Conservation (phyloP, 2,888 invertebrate species). For the Calliopum simillimum region DNA sequence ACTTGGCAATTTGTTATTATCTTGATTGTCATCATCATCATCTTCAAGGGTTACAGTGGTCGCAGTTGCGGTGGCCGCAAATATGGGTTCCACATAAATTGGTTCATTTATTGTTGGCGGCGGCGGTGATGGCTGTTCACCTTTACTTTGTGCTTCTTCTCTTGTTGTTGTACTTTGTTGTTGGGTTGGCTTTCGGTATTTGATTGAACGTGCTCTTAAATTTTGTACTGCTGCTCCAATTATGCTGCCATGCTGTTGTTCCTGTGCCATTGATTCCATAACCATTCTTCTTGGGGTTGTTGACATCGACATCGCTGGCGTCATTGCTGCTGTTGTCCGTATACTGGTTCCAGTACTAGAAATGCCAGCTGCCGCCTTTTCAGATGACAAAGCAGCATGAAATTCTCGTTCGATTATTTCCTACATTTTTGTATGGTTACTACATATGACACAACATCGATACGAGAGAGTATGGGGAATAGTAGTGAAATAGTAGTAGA, state of each 20-base stretch:
- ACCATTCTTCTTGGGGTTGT: not conserved
- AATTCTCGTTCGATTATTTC: slow-evolving; percentile 67
- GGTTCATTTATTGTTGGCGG: slow-evolving; percentile 31
- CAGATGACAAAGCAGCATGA: slow-evolving; percentile 66
- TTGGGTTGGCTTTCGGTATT: slow-evolving; percentile 48
- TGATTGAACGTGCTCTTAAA: slow-evolving; percentile 59
- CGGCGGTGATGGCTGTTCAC: slow-evolving; percentile 36
- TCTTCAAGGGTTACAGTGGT: slow-evolving; percentile 48
- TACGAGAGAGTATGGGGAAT: slow-evolving; percentile 41
- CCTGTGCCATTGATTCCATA: slow-evolving; percentile 47
- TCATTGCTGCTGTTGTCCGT: slow-evolving; percentile 41
- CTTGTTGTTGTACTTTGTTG: slow-evolving; percentile 37
- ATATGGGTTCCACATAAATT: slow-evolving; percentile 36
- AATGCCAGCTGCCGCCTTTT: slow-evolving; percentile 61
- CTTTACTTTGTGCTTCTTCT: slow-evolving; percentile 36
- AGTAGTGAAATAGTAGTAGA: slow-evolving; percentile 38
- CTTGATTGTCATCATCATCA: slow-evolving; percentile 45
- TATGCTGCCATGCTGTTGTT: slow-evolving; percentile 60
- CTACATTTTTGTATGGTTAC: slow-evolving; percentile 58
- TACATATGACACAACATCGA: slow-evolving; percentile 49
- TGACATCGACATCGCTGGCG: slow-evolving; percentile 48
- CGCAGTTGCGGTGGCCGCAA: not conserved
- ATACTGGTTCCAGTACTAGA: slow-evolving; percentile 44
- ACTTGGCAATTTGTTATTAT: slow-evolving; percentile 15
- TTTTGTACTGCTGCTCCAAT: slow-evolving; percentile 60